Percentiles rank a stretch among this genome's conserved stretches.
Evolutionary conservation across 2,797 vertebrate species (phyloP).

Genomic region (Spinus pinus): DNA sequence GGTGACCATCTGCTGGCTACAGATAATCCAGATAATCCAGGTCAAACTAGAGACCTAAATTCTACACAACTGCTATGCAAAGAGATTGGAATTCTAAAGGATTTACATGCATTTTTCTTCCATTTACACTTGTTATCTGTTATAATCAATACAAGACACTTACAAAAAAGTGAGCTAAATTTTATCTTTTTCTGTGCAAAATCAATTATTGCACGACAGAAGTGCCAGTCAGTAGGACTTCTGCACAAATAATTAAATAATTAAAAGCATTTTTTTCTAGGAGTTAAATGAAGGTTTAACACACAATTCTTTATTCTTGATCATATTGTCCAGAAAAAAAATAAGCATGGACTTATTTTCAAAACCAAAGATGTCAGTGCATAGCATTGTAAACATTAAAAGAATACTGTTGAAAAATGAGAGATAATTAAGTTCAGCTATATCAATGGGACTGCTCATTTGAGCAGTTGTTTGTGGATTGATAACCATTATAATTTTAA

Average conservation of each 20-base stretch:
- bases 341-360: neutral
- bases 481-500: neutral
- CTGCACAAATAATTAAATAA: neutral
- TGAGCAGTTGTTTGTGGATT: neutral
- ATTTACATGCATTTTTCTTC: neutral
- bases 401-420: neutral
- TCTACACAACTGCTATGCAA: neutral
- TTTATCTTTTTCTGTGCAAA: neutral
- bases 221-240: neutral
- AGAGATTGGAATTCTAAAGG: neutral
- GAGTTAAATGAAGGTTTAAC: neutral
- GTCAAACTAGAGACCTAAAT: neutral
- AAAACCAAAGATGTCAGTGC: neutral
- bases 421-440: neutral
- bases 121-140: neutral
- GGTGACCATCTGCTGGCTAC: neutral
- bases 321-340: neutral
- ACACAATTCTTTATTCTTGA: neutral
- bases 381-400: neutral
- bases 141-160: neutral
- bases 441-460: neutral
- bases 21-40: neutral
- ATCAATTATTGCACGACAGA: neutral
- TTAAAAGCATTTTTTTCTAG: neutral
- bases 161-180: neutral